Evolutionary conservation across 2,797 vertebrate species (phyloP), one percentile per base, ranked within the genome.

Genomic region (Dryobates pubescens): DNA sequence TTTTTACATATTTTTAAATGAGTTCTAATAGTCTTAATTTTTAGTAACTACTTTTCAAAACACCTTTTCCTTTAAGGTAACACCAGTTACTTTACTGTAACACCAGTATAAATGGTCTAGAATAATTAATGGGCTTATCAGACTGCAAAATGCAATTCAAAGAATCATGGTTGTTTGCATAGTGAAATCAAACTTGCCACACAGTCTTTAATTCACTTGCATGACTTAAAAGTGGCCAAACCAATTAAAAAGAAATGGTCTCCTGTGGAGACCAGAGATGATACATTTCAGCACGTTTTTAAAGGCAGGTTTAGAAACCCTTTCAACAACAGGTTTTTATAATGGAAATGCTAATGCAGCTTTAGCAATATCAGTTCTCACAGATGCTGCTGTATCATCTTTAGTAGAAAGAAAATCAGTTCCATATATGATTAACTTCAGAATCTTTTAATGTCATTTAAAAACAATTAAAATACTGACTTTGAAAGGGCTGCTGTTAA

Each of bases 301-400:
- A 92, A 92, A 93, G 59, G 64, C 51, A 94, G 67, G 29, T 81
- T 96, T 95, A 92, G 88, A 82, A 96, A 94, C 29, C 64, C 78
- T 86, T 83, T 88, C 72, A 92, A 62, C 70, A 94, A 57, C 64
- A 85, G 54, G 14, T 77, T 95, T 96, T 96, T 90, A 58, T 91
- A 96, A 93, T 95, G 82, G 92, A 97, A 97, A 96, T 97, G 86
- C 78, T 96, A 96, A 96, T 96, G 72, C 70, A 84, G n/a, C 53
- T 94, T 93, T 94, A 89, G 89, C 51, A 95, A 41, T 93, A 93
- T 67, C 83, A 22, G 76, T 88, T 91, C 70, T 58, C 14, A 6
- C 89, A 96, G 94, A 91, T 75, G 36, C 82, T 91, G 36, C 34
- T 64, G 5, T 58, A 68, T 89, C 45, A 58, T 85, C 79, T 93